phyloP scores from a whole-genome alignment of 2,113 vertebrate species.

The Mus pahari region DNA sequence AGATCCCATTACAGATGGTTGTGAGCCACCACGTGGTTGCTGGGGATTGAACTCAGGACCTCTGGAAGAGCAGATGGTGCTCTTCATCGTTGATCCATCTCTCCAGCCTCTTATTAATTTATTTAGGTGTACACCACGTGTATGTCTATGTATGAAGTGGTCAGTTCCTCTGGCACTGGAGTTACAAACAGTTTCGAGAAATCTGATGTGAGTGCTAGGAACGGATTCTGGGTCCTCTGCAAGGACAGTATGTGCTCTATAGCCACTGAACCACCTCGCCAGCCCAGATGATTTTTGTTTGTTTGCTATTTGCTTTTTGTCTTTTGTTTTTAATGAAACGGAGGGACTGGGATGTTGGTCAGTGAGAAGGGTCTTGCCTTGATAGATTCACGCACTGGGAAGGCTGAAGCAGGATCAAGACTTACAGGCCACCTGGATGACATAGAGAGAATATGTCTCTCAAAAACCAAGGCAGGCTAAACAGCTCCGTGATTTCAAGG shows the following conservation, averaged over 20 bases:
- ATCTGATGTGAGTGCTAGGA: neutral
- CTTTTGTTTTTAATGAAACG: neutral
- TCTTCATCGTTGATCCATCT: no score
- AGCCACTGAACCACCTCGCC: neutral
- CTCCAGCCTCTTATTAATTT: neutral
- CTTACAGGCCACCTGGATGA: neutral
- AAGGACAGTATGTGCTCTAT: neutral
- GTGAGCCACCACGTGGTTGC: no score
- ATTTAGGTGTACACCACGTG: neutral
- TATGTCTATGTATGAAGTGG: neutral
- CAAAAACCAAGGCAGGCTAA: neutral
- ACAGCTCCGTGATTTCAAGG: neutral
- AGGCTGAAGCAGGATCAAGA: neutral
- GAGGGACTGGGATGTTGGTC: neutral
- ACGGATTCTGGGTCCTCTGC: neutral
- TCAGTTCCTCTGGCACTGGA: neutral
- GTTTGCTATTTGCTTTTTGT: neutral
- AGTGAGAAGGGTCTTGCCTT: neutral
- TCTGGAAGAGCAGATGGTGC: no score
- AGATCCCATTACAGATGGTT: no score
- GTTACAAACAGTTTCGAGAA: neutral
- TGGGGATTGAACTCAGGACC: no score
- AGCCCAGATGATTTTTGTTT: neutral
- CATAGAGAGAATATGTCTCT: neutral
- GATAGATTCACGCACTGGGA: neutral